Evolutionary conservation across 2,113 vertebrate genomes (phyloP), one percentile per base, ranked within the genome.

Genomic region (Miniopterus natalensis): DNA sequence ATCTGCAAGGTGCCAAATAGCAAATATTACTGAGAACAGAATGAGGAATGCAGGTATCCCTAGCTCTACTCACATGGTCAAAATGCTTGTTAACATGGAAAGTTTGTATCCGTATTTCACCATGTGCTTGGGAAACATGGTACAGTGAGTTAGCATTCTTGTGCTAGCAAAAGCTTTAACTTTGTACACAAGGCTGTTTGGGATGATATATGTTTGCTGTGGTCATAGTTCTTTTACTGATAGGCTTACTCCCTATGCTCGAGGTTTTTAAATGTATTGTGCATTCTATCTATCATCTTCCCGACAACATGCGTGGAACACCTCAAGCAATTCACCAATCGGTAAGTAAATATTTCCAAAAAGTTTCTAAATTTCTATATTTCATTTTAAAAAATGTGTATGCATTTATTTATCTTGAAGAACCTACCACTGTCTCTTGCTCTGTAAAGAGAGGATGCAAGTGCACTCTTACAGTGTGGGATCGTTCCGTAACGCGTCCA

Each of bases 281-380:
- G 59, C 27, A 8, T 81, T 84, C 80, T 73, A 90, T 36, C 57
- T 88, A 25, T 91, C 74, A 49, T 80, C 66, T 86, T 84, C 71
- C 51, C 31, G 51, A 81, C 45, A 80, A 84, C 31, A 59, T n/a
- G 71, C 18, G 20, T 71, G 47, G 70, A 63, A 45, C 71, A 77
- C 21, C 45, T 87, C 65, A 84, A 92, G 95, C 75, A 91, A 65
- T 63, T 95, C 84, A 0, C 66, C 94, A 36, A 8, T 45, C 13
- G 90, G 94, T 97, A 97, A 97, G 95, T 97, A 84, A 91, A 88
- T 1, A 63, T 81, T 96, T 96, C 42, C n/a, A 42, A 59, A 90
- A 81, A 40, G 49, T 65, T 95, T 91, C 80, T 78, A 88, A 36
- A 17, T 31, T 94, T 95, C 66, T 81, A 23, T 80, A 63, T 31